phyloP scores from a whole-genome alignment of 92 coral and sea anemone species.

The Bergia puertoricense region DNA sequence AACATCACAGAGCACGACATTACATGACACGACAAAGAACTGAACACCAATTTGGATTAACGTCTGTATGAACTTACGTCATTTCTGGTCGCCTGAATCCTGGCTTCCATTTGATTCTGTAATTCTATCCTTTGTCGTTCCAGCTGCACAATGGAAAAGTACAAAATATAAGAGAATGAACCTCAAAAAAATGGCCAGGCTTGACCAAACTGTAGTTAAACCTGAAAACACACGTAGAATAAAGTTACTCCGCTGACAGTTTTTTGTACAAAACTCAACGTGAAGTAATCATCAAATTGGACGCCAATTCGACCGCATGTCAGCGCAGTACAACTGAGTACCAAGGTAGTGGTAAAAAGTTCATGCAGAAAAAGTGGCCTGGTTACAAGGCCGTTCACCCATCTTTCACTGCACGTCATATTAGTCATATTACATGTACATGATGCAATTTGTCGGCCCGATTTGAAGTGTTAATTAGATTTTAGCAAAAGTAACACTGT shows the following conservation, averaged over 20 bases:
- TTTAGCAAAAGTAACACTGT: too few relatives aligned
- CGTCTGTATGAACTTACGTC: conserved; percentile 57
- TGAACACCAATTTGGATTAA: neutral
- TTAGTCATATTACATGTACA: too few relatives aligned
- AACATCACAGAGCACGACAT: neutral
- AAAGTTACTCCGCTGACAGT: neutral
- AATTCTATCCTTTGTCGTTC: conserved; percentile 82
- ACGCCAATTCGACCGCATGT: too few relatives aligned
- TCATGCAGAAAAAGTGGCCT: too few relatives aligned
- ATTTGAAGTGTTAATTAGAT: too few relatives aligned
- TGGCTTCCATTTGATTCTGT: conserved; percentile 78
- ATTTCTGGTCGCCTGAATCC: conserved; percentile 76
- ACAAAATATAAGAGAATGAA: neutral
- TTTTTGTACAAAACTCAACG: neutral
- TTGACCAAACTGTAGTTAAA: neutral
- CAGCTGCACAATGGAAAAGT: conserved; percentile 51
- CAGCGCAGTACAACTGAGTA: too few relatives aligned
- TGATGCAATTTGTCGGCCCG: too few relatives aligned
- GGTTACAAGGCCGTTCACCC: too few relatives aligned
- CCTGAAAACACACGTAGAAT: neutral
- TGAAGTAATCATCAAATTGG: too few relatives aligned
- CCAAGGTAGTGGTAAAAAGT: too few relatives aligned
- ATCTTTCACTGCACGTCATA: too few relatives aligned
- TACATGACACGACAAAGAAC: neutral
- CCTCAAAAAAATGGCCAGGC: neutral